Conservation (phyloP, 2,113 vertebrate genomes). For the Rhegmatorhina hoffmannsi region DNA sequence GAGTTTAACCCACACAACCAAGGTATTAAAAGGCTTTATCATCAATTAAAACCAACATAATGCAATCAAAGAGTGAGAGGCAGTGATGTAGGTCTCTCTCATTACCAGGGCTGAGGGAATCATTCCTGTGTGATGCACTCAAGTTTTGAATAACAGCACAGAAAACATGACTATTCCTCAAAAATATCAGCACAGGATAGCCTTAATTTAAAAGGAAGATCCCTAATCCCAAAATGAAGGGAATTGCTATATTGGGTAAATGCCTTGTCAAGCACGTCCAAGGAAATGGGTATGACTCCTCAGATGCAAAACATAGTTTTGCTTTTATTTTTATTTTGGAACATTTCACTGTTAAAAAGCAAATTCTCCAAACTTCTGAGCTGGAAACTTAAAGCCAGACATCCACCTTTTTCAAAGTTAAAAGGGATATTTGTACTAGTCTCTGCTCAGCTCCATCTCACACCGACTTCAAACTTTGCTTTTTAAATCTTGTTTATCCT, state of each 20-base stretch:
- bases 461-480: neutral
- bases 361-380: neutral
- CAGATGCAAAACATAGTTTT: neutral
- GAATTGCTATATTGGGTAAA: neutral
- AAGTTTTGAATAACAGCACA: neutral
- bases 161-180: neutral
- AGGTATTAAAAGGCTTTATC: neutral
- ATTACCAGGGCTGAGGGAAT: neutral
- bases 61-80: neutral
- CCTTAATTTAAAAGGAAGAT: neutral
- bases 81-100: neutral
- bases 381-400: neutral
- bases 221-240: neutral
- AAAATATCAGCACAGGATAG: neutral
- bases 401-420: neutral
- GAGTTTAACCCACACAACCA: neutral
- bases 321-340: conserved; percentile 10
- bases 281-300: neutral
- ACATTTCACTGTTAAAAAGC: neutral
- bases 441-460: neutral
- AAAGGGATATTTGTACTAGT: neutral
- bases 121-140: neutral
- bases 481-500: conserved; percentile 53
- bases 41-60: neutral
- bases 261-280: neutral